phyloP scores from a whole-genome alignment of 2,113 vertebrate genomes.

The Prinia subflava region DNA sequence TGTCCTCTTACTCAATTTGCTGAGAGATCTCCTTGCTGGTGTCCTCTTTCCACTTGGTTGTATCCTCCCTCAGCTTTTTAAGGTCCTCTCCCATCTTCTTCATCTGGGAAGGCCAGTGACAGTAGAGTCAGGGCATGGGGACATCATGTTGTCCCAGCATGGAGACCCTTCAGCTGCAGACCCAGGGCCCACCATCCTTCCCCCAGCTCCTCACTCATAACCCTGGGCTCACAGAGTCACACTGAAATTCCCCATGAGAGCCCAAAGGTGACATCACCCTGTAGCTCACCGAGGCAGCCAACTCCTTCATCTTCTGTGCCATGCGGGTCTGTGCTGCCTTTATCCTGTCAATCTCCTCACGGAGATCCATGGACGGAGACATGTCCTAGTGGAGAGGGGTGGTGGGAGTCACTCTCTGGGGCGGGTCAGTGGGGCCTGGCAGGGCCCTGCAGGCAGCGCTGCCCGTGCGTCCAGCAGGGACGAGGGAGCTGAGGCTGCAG shows the following conservation, averaged over 20 bases:
- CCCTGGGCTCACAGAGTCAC: too few species aligned
- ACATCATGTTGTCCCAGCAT: fast-evolving
- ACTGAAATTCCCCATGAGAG: background rate
- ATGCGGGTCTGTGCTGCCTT: background rate
- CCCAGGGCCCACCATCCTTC: background rate
- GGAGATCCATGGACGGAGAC: background rate
- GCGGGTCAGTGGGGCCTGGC: too few species aligned
- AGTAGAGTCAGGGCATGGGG: background rate
- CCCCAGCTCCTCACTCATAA: too few species aligned
- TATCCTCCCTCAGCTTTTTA: background rate
- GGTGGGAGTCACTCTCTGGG: background rate
- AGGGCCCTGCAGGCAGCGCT: background rate
- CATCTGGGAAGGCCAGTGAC: background rate
- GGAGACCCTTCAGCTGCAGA: background rate
- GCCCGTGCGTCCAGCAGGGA: background rate
- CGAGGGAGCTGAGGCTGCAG: background rate
- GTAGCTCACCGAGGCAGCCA: background rate
- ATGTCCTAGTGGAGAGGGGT: background rate
- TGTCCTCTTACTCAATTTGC: slow-evolving; percentile 4
- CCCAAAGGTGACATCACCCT: background rate
- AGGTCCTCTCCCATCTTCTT: slow-evolving; percentile 18
- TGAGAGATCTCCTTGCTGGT: background rate
- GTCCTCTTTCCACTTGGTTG: background rate
- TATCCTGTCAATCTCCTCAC: background rate
- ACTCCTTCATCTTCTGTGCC: background rate